Base-by-base conservation (phyloP, 92 coral and sea anemone species). In the Phenganax marumi region DNA sequence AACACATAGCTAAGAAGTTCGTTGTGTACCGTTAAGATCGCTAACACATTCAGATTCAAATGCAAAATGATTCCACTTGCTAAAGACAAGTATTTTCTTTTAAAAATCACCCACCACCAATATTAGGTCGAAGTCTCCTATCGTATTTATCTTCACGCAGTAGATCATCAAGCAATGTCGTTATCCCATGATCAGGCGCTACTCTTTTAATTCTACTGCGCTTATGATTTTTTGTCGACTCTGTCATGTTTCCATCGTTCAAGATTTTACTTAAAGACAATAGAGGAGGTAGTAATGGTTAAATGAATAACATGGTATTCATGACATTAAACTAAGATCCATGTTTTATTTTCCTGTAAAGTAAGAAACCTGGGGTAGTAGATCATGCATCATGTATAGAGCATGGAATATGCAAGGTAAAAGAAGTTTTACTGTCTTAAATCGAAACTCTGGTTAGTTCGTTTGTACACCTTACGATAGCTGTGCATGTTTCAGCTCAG, bases 121-220 rank as follows among this genome's bases (percentile, higher is more conserved):
- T 89, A 66, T 95, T 91, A 21, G 98, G 98, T 64, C 98, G 87
- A 3, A 92, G 85, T 56, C 98, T 76, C 2, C 80, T 75, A 81
- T 95, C 98, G 49, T 95, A 95, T 23, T 85, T 90, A 57, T 72
- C 73, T 62, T 78, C 73, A 16, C 61, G 73, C 19, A 92, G 79
- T 26, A 95, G 81, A 19, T 83, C 84, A 78, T 95, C 89, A 74
- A 95, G 83, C 16, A 95, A 83, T 0, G 71, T 76, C 10, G 93
- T 88, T 87, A 92, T 90, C 13, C 88, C 52, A 10, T 66, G 49
- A 66, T 66, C 8, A 25, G 72, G 43, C 21, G 43, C 50, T 26
- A 46, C 71, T 3, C 43, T 19, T 68, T 62, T 39, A 18, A n/a
- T 8, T 55, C 52, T 53, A 21, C 51, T 54, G 24, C 8, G 75